Percentiles rank a stretch among this genome's conserved stretches.
phyloP scores from a whole-genome alignment of 2,888 invertebrate species.

The Drosophila mayaguana region DNA sequence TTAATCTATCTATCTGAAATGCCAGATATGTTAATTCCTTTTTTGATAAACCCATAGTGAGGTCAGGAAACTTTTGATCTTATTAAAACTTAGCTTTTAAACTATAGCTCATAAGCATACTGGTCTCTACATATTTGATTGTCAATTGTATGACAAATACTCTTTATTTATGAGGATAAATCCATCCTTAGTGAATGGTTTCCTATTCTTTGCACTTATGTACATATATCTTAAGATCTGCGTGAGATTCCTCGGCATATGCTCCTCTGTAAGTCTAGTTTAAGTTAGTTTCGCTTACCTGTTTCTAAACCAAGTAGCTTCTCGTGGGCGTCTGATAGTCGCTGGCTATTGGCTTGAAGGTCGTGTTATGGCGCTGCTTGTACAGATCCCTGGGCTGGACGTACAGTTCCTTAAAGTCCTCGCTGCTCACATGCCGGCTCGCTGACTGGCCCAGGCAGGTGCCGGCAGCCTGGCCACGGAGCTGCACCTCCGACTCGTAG shows the following conservation, averaged over 20 bases:
- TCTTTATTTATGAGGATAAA: too few relatives aligned
- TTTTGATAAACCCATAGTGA: too few relatives aligned
- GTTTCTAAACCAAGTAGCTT: conserved; percentile 81
- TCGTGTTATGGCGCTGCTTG: conserved; percentile 82
- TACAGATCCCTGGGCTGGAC: conserved; percentile 83
- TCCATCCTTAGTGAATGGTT: too few relatives aligned
- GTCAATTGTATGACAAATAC: too few relatives aligned
- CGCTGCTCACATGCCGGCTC: conserved; percentile 66
- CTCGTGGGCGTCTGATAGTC: conserved; percentile 81
- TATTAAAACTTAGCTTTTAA: too few relatives aligned
- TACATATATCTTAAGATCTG: not conserved
- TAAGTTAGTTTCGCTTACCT: conserved; percentile 9
- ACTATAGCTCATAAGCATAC: too few relatives aligned
- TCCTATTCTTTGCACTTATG: too few relatives aligned
- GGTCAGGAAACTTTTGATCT: too few relatives aligned
- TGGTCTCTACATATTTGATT: too few relatives aligned
- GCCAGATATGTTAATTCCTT: too few relatives aligned
- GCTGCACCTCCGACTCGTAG: conserved; percentile 82
- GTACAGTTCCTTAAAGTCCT: conserved; percentile 82
- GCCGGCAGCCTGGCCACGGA: conserved; percentile 45
- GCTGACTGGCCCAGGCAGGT: conserved; percentile 39
- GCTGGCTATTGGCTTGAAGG: conserved; percentile 81
- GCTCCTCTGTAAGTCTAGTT: too few relatives aligned
- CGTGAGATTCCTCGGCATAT: not conserved
- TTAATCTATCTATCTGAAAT: too few relatives aligned